phyloP scores from a whole-genome alignment of 2,888 invertebrate genomes.

The Ennomos erosarius region DNA sequence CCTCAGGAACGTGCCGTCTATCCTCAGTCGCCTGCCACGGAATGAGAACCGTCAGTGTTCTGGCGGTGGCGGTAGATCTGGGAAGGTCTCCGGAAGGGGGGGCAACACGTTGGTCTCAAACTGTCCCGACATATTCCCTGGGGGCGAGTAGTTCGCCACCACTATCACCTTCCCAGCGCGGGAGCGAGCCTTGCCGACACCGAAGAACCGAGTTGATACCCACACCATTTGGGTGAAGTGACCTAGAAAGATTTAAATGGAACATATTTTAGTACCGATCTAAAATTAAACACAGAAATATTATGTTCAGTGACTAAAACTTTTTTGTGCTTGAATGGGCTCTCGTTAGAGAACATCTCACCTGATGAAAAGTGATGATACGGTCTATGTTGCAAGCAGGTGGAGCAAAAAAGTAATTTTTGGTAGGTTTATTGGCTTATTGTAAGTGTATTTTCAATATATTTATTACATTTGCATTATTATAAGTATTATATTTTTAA shows the following conservation, averaged over 20 bases:
- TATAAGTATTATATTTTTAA: too few species aligned
- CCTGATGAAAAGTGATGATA: too few species aligned
- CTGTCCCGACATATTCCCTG: conserved; percentile 90
- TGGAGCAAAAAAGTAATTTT: too few species aligned
- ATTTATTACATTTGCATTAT: too few species aligned
- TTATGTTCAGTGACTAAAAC: too few species aligned
- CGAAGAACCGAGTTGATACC: conserved; percentile 90
- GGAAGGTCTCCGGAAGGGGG: conserved; percentile 87
- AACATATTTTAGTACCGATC: too few species aligned
- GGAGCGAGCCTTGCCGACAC: conserved; percentile 92
- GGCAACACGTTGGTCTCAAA: conserved; percentile 92
- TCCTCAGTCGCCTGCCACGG: conserved; percentile 73
- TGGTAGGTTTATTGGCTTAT: too few species aligned
- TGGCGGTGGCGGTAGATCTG: conserved; percentile 68
- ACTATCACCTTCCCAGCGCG: conserved; percentile 92
- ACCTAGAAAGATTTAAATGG: conserved; percentile 78
- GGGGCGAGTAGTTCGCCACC: conserved; percentile 93
- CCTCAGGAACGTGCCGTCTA: conserved; percentile 65
- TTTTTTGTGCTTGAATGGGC: too few species aligned
- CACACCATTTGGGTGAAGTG: conserved; percentile 96
- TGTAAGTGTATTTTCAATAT: too few species aligned
- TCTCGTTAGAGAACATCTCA: too few species aligned
- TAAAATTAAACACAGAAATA: too few species aligned
- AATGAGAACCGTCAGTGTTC: conserved; percentile 78
- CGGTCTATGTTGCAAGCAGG: too few species aligned